phyloP scores from a whole-genome alignment of 2,113 vertebrate species.

The Leptobrachium leishanense region DNA sequence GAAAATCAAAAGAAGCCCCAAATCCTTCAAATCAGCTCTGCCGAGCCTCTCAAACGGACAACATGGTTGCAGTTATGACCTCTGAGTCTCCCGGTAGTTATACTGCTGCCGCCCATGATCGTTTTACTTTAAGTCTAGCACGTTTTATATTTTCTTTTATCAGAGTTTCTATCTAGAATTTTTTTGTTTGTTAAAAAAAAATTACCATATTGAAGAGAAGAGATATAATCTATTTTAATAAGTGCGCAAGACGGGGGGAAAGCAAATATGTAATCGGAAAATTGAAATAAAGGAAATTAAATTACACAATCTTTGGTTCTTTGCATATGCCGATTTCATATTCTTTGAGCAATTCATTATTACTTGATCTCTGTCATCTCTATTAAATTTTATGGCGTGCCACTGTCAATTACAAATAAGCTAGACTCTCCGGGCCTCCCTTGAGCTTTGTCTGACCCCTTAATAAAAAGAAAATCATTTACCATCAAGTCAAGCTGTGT shows the following conservation, averaged over 20 bases:
- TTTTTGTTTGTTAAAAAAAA: too few species aligned
- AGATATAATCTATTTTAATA: neutral
- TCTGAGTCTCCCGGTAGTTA: too few species aligned
- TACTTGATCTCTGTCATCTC: constrained; percentile 20
- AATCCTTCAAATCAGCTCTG: too few species aligned
- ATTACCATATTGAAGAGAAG: neutral
- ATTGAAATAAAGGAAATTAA: constrained; percentile 19
- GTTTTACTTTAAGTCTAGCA: too few species aligned
- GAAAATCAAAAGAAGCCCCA: too few species aligned
- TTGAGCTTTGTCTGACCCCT: neutral
- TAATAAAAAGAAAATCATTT: constrained; percentile 33
- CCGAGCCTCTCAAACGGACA: too few species aligned
- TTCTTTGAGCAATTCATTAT: constrained; percentile 36
- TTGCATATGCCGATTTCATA: constrained; percentile 35
- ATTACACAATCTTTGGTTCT: constrained; percentile 5
- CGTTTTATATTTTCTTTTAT: too few species aligned
- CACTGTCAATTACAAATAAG: constrained; percentile 32
- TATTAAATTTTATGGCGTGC: constrained; percentile 27
- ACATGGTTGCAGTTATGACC: too few species aligned
- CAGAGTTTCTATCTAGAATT: too few species aligned
- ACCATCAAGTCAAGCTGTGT: constrained; percentile 6
- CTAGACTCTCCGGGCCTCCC: neutral
- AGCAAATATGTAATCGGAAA: neutral
- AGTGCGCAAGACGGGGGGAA: neutral
- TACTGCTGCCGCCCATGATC: too few species aligned